phyloP scores from a whole-genome alignment of 2,797 vertebrate genomes.

The Falco biarmicus region DNA sequence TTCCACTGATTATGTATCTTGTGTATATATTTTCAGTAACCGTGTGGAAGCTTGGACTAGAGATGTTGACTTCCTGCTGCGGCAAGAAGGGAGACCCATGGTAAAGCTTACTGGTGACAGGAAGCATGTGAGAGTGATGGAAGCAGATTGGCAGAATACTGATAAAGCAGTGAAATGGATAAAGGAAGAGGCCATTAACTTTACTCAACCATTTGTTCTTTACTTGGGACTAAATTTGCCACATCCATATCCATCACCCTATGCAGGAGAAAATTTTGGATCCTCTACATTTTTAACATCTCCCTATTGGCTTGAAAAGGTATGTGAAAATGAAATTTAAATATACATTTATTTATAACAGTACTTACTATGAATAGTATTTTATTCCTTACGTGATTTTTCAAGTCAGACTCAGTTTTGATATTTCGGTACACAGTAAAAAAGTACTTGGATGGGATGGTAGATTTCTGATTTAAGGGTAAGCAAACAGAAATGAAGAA shows the following conservation, averaged over 20 bases:
- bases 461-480: background rate
- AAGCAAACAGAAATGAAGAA: background rate
- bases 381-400: background rate
- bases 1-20: background rate
- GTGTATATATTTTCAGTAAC: slow-evolving; percentile 81
- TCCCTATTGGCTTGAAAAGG: slow-evolving; percentile 92
- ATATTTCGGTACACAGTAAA: background rate
- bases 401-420: background rate
- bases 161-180: slow-evolving; percentile 88
- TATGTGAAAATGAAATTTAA: slow-evolving; percentile 47
- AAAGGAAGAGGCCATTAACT: slow-evolving; percentile 74
- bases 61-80: slow-evolving; percentile 88
- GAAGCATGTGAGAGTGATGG: slow-evolving; percentile 84
- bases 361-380: background rate
- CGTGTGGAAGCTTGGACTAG: slow-evolving; percentile 97
- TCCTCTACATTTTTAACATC: slow-evolving; percentile 94
- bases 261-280: slow-evolving; percentile 89
- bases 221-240: slow-evolving; percentile 96
- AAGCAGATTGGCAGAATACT: slow-evolving; percentile 87
- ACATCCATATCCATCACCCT: slow-evolving; percentile 90
- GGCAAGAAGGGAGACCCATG: slow-evolving; percentile 91
- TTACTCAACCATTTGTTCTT: slow-evolving; percentile 86
- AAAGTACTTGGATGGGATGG: background rate
- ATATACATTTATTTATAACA: background rate
- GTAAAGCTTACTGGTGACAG: slow-evolving; percentile 82